Evolutionary conservation across 2,797 vertebrate genomes (phyloP), one percentile per base, ranked within the genome.

Genomic region (Malurus leucopterus): DNA sequence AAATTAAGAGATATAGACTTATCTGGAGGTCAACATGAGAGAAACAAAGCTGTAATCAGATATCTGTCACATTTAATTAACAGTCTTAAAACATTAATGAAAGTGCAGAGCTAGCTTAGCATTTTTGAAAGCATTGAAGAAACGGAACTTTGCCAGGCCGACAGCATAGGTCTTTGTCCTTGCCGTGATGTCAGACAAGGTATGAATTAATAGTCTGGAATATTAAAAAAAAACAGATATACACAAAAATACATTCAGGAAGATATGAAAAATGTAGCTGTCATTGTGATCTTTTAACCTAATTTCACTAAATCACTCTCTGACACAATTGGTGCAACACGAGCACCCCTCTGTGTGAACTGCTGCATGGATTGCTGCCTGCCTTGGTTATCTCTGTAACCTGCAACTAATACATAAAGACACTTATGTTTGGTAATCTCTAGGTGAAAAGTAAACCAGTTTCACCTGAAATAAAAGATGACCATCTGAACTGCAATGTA

Each of bases 341-440:
- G 2, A 53, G n/a, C n/a, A 41, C 4, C 16, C 1, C 0, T 41
- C 22, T 40, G 4, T 41, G 38, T 14, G 27, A 78, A 38, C 7
- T 20, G 26, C 38, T 7, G 1, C 50, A 11, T 0, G 30, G 32
- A 58, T 22, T 32, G 24, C 65, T 67, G 38, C 4, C 2, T 30
- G 18, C 41, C 41, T 29, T 65, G 32, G 8, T 15, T 53, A 24
- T 27, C 46, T 40, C n/a, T 46, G 3, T n/a, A 47, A 53, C 11
- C 6, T 49, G 21, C n/a, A 41, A 20, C 15, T 58, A 40, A 47
- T 11, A 36, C 5, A 32, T 13, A 32, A 50, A 50, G 36, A 17
- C 10, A 65, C 2, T 11, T 19, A 6, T 32, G 41, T 40, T 53
- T 51, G 32, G 17, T n/a, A 44, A 47, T 23, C 11, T 69, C 53